Percentiles rank a stretch among this genome's conserved stretches.
Evolutionary conservation across 2,797 vertebrate species (phyloP).

Genomic region (Sciaenops ocellatus): DNA sequence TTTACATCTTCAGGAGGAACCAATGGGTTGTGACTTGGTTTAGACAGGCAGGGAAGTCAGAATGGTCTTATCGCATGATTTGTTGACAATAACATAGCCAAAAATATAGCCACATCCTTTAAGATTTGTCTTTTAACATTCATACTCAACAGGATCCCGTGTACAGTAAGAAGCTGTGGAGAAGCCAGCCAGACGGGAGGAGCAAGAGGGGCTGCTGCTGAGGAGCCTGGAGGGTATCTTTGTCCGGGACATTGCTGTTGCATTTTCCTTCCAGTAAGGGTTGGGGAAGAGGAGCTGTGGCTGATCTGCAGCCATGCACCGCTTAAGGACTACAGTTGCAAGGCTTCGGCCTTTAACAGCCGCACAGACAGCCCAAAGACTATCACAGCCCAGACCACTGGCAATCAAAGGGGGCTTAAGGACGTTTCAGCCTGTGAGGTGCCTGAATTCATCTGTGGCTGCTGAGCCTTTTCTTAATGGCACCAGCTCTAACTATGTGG

Average conservation of each 20-base stretch:
- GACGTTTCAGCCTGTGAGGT: slow-evolving; percentile 87
- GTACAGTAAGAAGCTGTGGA: neutral
- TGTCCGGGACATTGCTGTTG: neutral
- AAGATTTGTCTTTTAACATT: neutral
- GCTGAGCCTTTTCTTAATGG: slow-evolving; percentile 94
- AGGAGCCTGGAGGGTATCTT: slow-evolving; percentile 13
- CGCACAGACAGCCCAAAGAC: slow-evolving; percentile 84
- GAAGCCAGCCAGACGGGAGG: neutral
- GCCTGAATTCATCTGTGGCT: slow-evolving; percentile 85
- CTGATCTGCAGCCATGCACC: slow-evolving; percentile 88
- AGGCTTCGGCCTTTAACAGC: slow-evolving; percentile 90
- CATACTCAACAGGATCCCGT: slow-evolving; percentile 7
- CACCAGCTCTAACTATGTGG: slow-evolving; percentile 95
- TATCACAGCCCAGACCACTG: slow-evolving; percentile 78
- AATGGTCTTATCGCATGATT: no score
- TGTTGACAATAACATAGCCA: neutral
- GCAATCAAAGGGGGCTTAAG: slow-evolving; percentile 67
- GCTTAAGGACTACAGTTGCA: slow-evolving; percentile 91
- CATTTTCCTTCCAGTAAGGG: slow-evolving; percentile 15
- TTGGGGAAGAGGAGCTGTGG: slow-evolving; percentile 38
- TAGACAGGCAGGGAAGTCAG: no score
- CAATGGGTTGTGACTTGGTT: neutral
- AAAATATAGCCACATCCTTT: neutral
- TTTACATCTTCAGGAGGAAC: neutral
- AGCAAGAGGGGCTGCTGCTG: neutral